These are phyloP conservation scores for Tetanocera ferruginea DNA, from an alignment of 2,888 invertebrate genomes.

Conservation along the genomic window DNA sequence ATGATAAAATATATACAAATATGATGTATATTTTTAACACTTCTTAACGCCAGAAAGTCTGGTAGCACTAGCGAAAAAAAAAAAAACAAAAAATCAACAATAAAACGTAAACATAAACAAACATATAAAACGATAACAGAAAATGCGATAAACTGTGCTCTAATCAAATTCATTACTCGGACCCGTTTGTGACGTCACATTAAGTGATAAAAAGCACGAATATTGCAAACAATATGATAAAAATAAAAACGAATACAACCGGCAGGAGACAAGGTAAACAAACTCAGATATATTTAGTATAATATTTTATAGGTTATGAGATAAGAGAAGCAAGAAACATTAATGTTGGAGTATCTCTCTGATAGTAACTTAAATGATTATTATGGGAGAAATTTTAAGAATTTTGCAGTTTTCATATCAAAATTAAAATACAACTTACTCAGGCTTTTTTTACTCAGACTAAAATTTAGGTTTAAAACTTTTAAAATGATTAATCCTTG, in stretches of 20 bases:
- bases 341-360: too few relatives aligned
- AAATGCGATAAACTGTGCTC: constrained; percentile 25
- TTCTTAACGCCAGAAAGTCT: constrained; percentile 49
- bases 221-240: constrained; percentile 19
- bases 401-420: too few relatives aligned
- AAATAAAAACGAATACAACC: background rate
- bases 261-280: background rate
- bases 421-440: too few relatives aligned
- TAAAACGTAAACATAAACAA: constrained; percentile 35
- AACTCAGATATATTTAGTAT: background rate
- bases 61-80: constrained; percentile 47
- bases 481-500: too few relatives aligned
- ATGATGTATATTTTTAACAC: constrained; percentile 14
- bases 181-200: constrained; percentile 7
- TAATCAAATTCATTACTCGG: constrained; percentile 18
- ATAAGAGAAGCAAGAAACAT: too few relatives aligned
- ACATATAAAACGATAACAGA: constrained; percentile 15
- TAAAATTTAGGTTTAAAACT: too few relatives aligned
- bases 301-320: too few relatives aligned
- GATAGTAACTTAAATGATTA: too few relatives aligned
- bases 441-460: too few relatives aligned
- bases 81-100: constrained; percentile 29
- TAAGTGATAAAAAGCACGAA: constrained; percentile 5
- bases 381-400: too few relatives aligned
- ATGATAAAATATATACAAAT: constrained; percentile 21